phyloP scores from a whole-genome alignment of 2,797 vertebrate species.

The Chiroxiphia lanceolata region DNA sequence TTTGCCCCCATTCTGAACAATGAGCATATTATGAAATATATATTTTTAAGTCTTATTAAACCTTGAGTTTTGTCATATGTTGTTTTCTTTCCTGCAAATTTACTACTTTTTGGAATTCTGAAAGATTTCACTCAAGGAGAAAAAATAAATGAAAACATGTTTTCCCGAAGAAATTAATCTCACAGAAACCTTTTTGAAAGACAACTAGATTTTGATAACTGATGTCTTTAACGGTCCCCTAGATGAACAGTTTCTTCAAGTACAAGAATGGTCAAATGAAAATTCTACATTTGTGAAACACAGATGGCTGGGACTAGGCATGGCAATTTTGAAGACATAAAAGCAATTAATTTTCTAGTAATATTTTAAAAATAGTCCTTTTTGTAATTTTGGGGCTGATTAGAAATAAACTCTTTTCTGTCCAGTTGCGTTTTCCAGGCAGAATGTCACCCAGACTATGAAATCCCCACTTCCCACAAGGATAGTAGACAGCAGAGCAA shows the following conservation, averaged over 20 bases:
- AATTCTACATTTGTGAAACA: not conserved
- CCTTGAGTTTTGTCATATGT: not conserved
- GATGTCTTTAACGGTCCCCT: not conserved
- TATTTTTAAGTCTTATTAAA: not conserved
- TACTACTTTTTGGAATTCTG: not conserved
- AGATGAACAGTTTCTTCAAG: not conserved
- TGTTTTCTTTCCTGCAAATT: not conserved
- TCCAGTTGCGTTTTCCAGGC: not conserved
- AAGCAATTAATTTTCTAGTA: slow-evolving; percentile 25
- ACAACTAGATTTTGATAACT: not conserved
- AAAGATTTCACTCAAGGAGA: not conserved
- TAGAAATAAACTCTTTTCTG: not conserved
- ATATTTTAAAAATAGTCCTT: not conserved
- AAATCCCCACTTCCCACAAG: not conserved
- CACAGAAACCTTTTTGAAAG: not conserved
- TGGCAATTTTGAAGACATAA: not conserved
- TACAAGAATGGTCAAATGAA: not conserved
- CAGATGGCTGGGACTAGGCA: not conserved
- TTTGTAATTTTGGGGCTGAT: not conserved
- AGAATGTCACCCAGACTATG: not conserved
- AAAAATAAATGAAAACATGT: not conserved
- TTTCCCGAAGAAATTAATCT: not conserved
- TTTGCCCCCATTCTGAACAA: not conserved
- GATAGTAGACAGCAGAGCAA: not conserved
- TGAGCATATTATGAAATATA: not conserved